A percentile compares a stretch with the other conserved stretches of the same genome.
Conservation (phyloP, 2,888 invertebrate species). For the Cepaea hortensis region DNA sequence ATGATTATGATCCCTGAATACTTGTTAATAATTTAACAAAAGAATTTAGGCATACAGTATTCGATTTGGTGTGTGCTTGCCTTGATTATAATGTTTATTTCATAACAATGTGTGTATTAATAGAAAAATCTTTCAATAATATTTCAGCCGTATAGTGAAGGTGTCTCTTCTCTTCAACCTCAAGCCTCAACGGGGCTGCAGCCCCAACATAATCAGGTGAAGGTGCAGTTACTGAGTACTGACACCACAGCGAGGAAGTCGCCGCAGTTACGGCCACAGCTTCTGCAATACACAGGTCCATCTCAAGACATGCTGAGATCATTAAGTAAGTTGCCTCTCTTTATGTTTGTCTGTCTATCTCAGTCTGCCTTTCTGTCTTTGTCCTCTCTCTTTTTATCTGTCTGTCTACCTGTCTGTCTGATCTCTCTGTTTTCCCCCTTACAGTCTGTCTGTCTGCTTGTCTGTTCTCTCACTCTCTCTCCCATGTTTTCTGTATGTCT, state of each 20-base stretch:
- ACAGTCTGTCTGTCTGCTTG: background rate
- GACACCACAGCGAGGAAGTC: background rate
- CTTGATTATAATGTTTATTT: too few species aligned
- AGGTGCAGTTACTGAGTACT: background rate
- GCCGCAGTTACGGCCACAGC: background rate
- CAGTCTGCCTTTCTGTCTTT: too few species aligned
- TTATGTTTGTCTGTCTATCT: too few species aligned
- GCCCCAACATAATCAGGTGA: constrained; percentile 82
- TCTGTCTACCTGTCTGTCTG: background rate
- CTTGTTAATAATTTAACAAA: too few species aligned
- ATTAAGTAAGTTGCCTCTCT: too few species aligned
- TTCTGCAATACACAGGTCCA: too few species aligned
- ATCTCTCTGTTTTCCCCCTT: background rate
- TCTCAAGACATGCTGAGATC: too few species aligned
- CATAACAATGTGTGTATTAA: background rate
- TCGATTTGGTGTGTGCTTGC: too few species aligned
- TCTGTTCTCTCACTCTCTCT: background rate
- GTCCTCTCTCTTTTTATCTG: background rate
- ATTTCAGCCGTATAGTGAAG: constrained; percentile 61
- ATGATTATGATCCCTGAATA: too few species aligned
- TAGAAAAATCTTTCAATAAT: constrained; percentile 10
- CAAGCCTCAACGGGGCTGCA: constrained; percentile 82
- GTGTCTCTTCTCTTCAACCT: constrained; percentile 53
- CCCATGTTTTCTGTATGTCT: background rate
- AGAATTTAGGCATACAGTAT: too few species aligned